Evolutionary conservation across 2,888 invertebrate species (phyloP).

Genomic region (Ectropis crepuscularia): DNA sequence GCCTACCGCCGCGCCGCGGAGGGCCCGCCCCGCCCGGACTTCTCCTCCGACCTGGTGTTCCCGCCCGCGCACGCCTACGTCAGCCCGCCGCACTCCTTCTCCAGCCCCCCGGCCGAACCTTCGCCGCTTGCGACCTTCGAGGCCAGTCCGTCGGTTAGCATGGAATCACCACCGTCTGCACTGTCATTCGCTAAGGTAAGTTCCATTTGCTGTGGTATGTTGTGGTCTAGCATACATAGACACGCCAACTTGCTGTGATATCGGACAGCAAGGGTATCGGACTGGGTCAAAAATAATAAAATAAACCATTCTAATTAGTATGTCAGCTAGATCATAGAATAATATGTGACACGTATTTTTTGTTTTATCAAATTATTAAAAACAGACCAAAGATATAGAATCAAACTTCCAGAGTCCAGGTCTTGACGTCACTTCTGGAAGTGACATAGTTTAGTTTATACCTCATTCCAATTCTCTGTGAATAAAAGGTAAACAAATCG

Average conservation of each 20-base stretch:
- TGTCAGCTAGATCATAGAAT: too few species aligned
- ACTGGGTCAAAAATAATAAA: too few species aligned
- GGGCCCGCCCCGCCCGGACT: constrained; percentile 87
- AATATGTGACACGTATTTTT: too few species aligned
- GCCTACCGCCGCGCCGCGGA: constrained; percentile 89
- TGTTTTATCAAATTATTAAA: too few species aligned
- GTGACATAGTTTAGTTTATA: too few species aligned
- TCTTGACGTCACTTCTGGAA: too few species aligned
- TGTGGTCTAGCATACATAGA: background rate
- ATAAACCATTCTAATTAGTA: too few species aligned
- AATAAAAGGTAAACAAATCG: too few species aligned
- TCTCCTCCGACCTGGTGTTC: constrained; percentile 81
- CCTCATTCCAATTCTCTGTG: too few species aligned
- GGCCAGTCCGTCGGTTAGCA: constrained; percentile 48
- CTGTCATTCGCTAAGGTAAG: constrained; percentile 79
- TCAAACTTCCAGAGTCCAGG: too few species aligned
- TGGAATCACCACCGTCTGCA: constrained; percentile 61
- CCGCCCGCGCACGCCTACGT: constrained; percentile 57
- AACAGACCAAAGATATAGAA: too few species aligned
- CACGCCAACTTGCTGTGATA: background rate
- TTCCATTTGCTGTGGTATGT: background rate
- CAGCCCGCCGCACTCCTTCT: constrained; percentile 50
- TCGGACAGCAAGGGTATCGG: too few species aligned
- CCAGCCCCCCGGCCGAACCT: constrained; percentile 49
- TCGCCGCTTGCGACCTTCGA: constrained; percentile 43